Evolutionary conservation across 2,888 invertebrate genomes (phyloP), one percentile per base, ranked within the genome.

Genomic region (Leucophenga maculata): DNA sequence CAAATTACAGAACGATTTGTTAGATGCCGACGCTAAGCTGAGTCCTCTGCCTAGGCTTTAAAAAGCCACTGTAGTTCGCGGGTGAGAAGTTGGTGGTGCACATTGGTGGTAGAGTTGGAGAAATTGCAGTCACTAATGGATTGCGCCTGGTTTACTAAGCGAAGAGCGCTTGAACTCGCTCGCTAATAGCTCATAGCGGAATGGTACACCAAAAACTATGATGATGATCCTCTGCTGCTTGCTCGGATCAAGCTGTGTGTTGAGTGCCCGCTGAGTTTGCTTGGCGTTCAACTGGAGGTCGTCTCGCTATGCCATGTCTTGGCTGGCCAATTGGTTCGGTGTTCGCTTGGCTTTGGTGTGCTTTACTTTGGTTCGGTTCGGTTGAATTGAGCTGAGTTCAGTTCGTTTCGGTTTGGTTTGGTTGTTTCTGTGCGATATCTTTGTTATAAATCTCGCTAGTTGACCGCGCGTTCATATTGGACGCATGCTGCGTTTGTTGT

Each of bases 361-460:
- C n/a, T 46, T 14, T 4, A 8, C 50, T 16, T 50, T 50, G 50
- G 50, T 50, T 50, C 18, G 6, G 13, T 16, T 4, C 6, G 13
- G 16, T 48, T 48, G 6, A n/a, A 4, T 48, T 50, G 26, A 26
- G 26, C 4, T 50, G 1, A 16, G 50, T 50, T 39, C 39, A 50
- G 50, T 16, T 50, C 16, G n/a, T 50, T 50, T n/a, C 18, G 13
- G n/a, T 50, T 50, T 50, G 50, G 50, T 50, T 26, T 59, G 32
- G 32, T 32, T 16, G 26, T n/a, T 48, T 64, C 72, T 72, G 70
- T 71, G 79, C 80, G 77, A 84, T 86, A 86, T 86, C 86, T 85
- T 80, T 82, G 86, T 86, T 86, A 86, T 85, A 86, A 86, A 86
- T 86, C 85, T 86, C 39, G 70, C 74, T 73, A 72, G 85, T 79